Evolutionary conservation across 2,113 vertebrate species (phyloP), one percentile per base, ranked within the genome.

Genomic region (Lepus europaeus): DNA sequence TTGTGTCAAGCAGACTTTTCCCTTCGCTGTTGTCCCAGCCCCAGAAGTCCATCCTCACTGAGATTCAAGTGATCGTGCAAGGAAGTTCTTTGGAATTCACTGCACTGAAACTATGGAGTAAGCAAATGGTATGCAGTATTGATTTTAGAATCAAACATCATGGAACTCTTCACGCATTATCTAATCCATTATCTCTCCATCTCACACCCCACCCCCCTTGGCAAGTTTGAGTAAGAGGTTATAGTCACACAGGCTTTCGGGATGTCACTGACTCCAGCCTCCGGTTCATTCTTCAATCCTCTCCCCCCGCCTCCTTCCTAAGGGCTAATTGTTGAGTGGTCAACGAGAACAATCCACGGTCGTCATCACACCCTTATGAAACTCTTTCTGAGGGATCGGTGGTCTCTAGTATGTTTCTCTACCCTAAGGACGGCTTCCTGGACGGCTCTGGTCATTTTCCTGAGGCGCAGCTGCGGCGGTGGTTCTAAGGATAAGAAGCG

Each of bases 81-180:
- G 31, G n/a, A 89, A 81, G 9, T 61, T 77, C 76, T 83, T 92
- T 85, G 17, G 31, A 23, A 82, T 70, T 96, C 33, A 79, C 3
- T 81, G 23, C 2, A 33, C 66, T 59, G n/a, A 69, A 89, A 86
- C 45, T 39, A 11, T 49, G n/a, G 66, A 90, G 85, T 61, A 77
- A 61, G 39, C 29, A 83, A 74, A 45, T 61, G 7, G 3, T 74
- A 14, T 69, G 36, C 69, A n/a, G 31, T 17, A n/a, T 39, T 51
- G 49, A 82, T 73, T 79, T 86, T 66, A 91, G 31, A 68, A 59
- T 76, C 70, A 20, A 10, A 25, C 13, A 64, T 59, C 51, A 36
- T 10, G 33, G 19, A 53, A 20, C 45, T 74, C 79, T 74, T 59
- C 6, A 90, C 70, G 88, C 22, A 53, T 68, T 64, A 64, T 66